Evolutionary conservation across 1,140 invertebrate species (phyloP).

Genomic region (silkworm (Bombyx mori)): ASM3026992v2 NC_085110.1:12592501-12593000

Average conservation of each 20-base stretch:
- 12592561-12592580: conserved; percentile 79
- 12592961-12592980: conserved; percentile 80
- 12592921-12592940: conserved; percentile 73
- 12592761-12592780: conserved; percentile 76
- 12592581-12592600: conserved; percentile 75
- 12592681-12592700: conserved; percentile 3
- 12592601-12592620: conserved; percentile 76
- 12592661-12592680: conserved; percentile 63
- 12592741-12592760: conserved; percentile 60
- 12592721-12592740: background rate
- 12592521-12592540: background rate
- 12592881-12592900: conserved; percentile 70
- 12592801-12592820: conserved; percentile 78
- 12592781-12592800: conserved; percentile 81
- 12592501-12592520: background rate
- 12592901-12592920: conserved; percentile 69
- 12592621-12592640: conserved; percentile 74
- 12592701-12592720: background rate
- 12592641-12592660: conserved; percentile 58
- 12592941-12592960: conserved; percentile 76
- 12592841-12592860: conserved; percentile 79
- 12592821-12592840: conserved; percentile 78
- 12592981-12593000: conserved; percentile 75
- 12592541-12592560: conserved; percentile 71
- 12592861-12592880: conserved; percentile 78